Percentiles rank a stretch among this genome's conserved stretches.
phyloP scores from a whole-genome alignment of 2,113 vertebrate species.

The Zeus faber region DNA sequence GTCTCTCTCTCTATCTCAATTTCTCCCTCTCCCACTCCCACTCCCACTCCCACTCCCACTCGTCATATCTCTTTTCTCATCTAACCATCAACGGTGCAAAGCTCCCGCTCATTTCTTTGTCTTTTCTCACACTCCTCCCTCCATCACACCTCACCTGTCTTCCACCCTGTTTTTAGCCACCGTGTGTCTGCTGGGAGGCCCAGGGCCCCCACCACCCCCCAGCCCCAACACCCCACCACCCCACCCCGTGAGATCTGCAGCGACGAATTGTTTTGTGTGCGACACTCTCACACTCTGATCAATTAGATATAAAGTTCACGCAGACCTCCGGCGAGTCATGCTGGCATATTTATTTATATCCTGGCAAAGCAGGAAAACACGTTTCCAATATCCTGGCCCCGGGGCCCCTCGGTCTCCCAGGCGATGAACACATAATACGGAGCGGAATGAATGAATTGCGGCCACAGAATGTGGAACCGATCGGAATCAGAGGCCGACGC shows the following conservation, averaged over 20 bases:
- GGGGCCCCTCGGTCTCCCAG: not conserved
- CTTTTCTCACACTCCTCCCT: conserved; percentile 22
- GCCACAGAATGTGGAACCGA: not conserved
- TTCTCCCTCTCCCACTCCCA: conserved; percentile 18
- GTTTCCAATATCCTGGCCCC: conserved; percentile 43
- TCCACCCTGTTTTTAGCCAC: conserved; percentile 50
- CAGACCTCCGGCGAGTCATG: conserved; percentile 29
- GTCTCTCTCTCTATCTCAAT: conserved; percentile 31
- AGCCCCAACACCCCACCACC: conserved; percentile 23
- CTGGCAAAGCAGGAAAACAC: not conserved
- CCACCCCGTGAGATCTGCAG: not conserved
- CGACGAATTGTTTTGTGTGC: conserved; percentile 12
- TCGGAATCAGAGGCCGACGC: conserved; percentile 1
- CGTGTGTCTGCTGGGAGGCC: conserved; percentile 46
- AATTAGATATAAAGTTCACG: conserved; percentile 59
- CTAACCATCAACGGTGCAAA: too few relatives aligned
- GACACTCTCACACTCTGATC: conserved; percentile 32
- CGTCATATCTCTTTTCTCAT: conserved; percentile 21
- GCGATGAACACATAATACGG: not conserved
- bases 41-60: not conserved
- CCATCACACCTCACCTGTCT: conserved; percentile 36
- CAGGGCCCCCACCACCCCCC: conserved; percentile 39
- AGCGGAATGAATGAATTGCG: not conserved
- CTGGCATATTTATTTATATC: conserved; percentile 24
- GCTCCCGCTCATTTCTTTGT: too few relatives aligned